Conservation (phyloP, 1,140 invertebrate genomes). For the Physella acuta region DNA sequence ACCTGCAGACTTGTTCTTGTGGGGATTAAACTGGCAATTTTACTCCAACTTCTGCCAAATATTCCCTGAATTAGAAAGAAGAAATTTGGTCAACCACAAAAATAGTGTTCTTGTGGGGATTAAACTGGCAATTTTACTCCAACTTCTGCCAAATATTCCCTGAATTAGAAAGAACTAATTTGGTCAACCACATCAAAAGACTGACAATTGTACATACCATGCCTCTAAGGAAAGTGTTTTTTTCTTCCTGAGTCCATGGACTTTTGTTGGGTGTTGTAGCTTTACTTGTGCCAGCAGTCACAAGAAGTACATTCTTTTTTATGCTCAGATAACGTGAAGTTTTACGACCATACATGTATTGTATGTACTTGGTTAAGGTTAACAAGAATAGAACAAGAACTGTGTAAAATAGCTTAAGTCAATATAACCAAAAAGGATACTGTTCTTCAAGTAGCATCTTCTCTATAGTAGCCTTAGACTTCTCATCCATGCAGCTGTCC, state of each 20-base stretch:
- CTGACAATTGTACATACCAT: no score
- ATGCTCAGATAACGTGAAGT: conserved; percentile 25
- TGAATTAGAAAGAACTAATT: no score
- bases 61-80: conserved; percentile 67
- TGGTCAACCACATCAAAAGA: no score
- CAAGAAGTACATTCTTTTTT: conserved; percentile 24
- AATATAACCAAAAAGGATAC: conserved; percentile 55
- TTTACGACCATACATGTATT: conserved; percentile 48
- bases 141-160: conserved; percentile 69
- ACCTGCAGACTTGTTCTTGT: conserved; percentile 68
- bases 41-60: conserved; percentile 67
- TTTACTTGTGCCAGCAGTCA: conserved; percentile 15
- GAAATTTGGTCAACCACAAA: no score
- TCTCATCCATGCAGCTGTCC: conserved; percentile 54
- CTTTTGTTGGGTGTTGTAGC: conserved; percentile 35
- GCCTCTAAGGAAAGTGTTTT: conserved; percentile 65
- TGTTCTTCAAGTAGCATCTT: conserved; percentile 59
- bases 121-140: conserved; percentile 67
- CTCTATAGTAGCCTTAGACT: conserved; percentile 56
- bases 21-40: conserved; percentile 69
- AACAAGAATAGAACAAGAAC: no score
- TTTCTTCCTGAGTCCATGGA: conserved; percentile 62
- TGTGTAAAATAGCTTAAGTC: conserved; percentile 22
- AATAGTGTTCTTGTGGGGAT: conserved; percentile 69
- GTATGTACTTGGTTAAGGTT: conserved; percentile 32